Conservation (phyloP, 2,797 vertebrate genomes). For the Basileuterus tristriatus region DNA sequence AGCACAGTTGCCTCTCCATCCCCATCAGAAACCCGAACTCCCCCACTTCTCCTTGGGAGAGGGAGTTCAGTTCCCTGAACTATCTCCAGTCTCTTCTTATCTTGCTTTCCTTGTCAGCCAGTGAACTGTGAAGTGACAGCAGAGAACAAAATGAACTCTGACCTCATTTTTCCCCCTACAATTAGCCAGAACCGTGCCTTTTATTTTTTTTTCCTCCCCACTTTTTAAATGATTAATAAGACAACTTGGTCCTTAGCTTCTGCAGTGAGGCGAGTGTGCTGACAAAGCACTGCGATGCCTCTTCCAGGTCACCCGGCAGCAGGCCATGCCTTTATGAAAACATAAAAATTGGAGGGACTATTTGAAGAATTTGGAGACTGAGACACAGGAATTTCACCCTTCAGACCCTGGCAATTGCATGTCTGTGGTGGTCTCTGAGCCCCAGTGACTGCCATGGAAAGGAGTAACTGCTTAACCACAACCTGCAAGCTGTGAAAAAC, state of each 20-base stretch:
- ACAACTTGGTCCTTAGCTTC: conserved; percentile 54
- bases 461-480: conserved; percentile 9
- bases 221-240: conserved; percentile 69
- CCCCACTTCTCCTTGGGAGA: conserved; percentile 21
- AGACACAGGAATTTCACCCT: conserved; percentile 60
- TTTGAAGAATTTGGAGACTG: conserved; percentile 66
- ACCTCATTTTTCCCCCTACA: conserved; percentile 7
- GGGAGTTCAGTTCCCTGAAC: conserved; percentile 11
- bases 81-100: conserved; percentile 42
- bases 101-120: conserved; percentile 48
- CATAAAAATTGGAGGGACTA: conserved; percentile 69
- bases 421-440: conserved; percentile 47
- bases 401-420: conserved; percentile 65
- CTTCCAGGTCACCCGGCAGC: conserved; percentile 70
- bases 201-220: conserved; percentile 31
- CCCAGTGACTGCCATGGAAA: neutral
- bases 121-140: conserved; percentile 41
- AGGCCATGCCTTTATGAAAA: conserved; percentile 70
- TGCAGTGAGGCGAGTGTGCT: conserved; percentile 54
- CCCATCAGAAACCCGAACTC: neutral
- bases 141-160: conserved; percentile 56
- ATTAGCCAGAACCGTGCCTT: conserved; percentile 47
- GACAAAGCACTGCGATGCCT: conserved; percentile 60
- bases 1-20: neutral
- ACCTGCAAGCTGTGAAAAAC: conserved; percentile 10